Conservation (phyloP, 2,888 invertebrate genomes). For the Eledone cirrhosa region DNA sequence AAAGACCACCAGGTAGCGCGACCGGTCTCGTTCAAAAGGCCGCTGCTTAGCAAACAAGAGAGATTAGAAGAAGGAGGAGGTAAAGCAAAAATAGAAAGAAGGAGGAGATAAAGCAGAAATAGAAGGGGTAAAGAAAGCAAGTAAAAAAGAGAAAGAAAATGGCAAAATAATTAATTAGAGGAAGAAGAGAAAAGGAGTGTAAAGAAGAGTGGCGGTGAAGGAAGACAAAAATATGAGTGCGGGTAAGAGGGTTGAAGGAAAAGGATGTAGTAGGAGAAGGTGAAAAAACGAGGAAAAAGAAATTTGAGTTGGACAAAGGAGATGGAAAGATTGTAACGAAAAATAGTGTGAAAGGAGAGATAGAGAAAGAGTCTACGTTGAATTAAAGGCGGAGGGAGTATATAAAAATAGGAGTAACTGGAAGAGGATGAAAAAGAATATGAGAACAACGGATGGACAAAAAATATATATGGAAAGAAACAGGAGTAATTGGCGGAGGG, state of each 20-base stretch:
- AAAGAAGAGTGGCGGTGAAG: background rate
- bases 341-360: too few relatives aligned
- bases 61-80: background rate
- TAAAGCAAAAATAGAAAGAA: background rate
- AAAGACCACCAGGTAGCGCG: background rate
- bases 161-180: background rate
- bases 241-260: background rate
- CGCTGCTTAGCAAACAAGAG: too few relatives aligned
- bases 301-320: too few relatives aligned
- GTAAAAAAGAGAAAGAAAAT: background rate
- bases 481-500: background rate
- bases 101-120: background rate
- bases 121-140: background rate
- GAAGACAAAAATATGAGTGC: background rate
- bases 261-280: too few relatives aligned
- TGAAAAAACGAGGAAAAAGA: too few relatives aligned
- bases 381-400: background rate
- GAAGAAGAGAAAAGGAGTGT: background rate
- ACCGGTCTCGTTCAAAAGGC: background rate
- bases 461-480: background rate
- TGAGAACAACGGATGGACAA: background rate
- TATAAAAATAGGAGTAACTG: background rate
- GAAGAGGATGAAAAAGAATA: background rate
- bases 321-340: too few relatives aligned
- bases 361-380: too few relatives aligned